phyloP scores from a whole-genome alignment of 2,113 vertebrate genomes.

The Hippocampus zosterae region DNA sequence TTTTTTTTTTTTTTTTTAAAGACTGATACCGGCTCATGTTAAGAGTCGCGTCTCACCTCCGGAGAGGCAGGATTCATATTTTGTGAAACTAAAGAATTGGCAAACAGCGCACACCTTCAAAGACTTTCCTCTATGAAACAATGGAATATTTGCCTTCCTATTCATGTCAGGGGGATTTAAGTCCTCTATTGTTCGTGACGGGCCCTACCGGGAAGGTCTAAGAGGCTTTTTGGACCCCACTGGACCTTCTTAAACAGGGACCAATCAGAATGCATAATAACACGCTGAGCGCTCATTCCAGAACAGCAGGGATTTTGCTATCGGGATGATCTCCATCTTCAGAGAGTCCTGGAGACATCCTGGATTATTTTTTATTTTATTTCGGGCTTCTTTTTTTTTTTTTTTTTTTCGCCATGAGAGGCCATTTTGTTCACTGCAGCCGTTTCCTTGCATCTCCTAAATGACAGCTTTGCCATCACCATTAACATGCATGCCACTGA shows the following conservation, averaged over 20 bases:
- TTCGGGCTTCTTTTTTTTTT: too few relatives aligned
- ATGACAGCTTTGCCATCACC: constrained; percentile 65
- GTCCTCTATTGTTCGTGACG: constrained; percentile 62
- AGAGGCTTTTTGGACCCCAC: constrained; percentile 65
- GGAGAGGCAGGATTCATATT: constrained; percentile 69
- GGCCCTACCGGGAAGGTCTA: constrained; percentile 54
- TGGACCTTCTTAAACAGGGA: constrained; percentile 57
- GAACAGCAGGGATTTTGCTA: constrained; percentile 53
- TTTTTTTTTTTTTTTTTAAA: constrained; percentile 47
- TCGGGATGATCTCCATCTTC: constrained; percentile 58
- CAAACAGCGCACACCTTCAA: constrained; percentile 63
- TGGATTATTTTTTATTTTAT: constrained; percentile 13
- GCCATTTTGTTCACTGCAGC: constrained; percentile 62
- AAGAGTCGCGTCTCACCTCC: constrained; percentile 67
- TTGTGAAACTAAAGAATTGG: constrained; percentile 60
- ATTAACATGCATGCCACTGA: constrained; percentile 65
- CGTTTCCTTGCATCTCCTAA: constrained; percentile 61
- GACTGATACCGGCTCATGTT: constrained; percentile 72
- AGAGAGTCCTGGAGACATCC: constrained; percentile 47
- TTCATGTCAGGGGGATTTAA: constrained; percentile 57
- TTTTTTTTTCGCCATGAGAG: constrained; percentile 45
- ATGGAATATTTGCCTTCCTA: constrained; percentile 61
- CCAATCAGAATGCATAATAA: constrained; percentile 62
- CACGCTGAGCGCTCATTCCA: constrained; percentile 52
- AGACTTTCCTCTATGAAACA: constrained; percentile 69